These are phyloP conservation scores for Hydrozoanthus gracilis DNA, from an alignment of 92 coral and sea anemone species.

Conservation along the genomic window DNA sequence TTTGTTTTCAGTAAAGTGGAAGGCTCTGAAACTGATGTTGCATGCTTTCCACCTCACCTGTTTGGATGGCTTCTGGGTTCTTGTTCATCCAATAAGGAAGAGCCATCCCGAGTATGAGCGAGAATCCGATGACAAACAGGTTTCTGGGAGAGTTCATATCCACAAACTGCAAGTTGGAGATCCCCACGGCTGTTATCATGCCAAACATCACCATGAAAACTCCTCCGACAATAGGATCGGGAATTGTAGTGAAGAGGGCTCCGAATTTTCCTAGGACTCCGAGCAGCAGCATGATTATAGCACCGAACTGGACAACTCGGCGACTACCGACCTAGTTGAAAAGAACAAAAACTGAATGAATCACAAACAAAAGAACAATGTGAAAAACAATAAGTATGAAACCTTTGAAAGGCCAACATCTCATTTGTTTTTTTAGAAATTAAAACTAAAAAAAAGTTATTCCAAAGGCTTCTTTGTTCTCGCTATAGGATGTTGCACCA, in stretches of 20 bases:
- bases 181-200: conserved; percentile 90
- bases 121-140: conserved; percentile 83
- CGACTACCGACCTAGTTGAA: conserved; percentile 81
- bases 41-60: conserved; percentile 42
- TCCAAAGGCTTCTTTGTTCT: conserved; percentile 30
- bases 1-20: background rate
- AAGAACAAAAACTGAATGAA: background rate
- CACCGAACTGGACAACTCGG: conserved; percentile 79
- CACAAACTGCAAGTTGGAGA: conserved; percentile 92
- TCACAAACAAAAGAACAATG: background rate
- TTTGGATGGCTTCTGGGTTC: conserved; percentile 34
- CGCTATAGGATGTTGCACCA: conserved; percentile 86
- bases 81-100: conserved; percentile 52
- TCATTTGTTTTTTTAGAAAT: too few relatives aligned
- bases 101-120: conserved; percentile 87
- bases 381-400: background rate
- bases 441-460: too few relatives aligned
- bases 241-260: conserved; percentile 92
- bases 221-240: conserved; percentile 95
- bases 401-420: conserved; percentile 23
- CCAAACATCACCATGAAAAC: conserved; percentile 93
- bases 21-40: too few relatives aligned
- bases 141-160: conserved; percentile 92
- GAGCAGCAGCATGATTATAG: conserved; percentile 66
- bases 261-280: conserved; percentile 91